Percentiles rank a stretch among this genome's conserved stretches.
Conservation (phyloP, 2,113 vertebrate species). For the Mormoops blainvillei region DNA sequence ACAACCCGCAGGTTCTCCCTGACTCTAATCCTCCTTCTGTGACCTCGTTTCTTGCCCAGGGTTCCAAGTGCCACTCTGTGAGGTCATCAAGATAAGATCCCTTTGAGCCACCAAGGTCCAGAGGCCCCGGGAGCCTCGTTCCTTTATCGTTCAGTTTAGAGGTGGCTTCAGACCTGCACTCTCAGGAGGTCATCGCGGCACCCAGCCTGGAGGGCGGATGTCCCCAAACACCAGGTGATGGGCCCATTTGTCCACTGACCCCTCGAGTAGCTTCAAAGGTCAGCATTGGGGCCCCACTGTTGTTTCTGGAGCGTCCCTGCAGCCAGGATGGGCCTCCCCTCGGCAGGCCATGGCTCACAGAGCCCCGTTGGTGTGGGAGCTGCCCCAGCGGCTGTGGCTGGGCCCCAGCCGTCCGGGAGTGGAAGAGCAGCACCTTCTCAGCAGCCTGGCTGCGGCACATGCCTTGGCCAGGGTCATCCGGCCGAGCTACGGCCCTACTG, state of each 20-base stretch:
- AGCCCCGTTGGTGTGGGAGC: neutral
- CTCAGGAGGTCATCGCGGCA: too few relatives aligned
- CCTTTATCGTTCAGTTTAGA: neutral
- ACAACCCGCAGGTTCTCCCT: too few relatives aligned
- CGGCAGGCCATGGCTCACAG: neutral
- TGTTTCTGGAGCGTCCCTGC: neutral
- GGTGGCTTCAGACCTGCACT: neutral
- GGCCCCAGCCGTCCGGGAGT: neutral
- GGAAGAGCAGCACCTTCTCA: neutral
- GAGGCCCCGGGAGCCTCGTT: neutral
- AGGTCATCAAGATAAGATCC: constrained; percentile 18
- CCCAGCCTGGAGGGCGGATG: fast-evolving
- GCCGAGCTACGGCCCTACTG: constrained; percentile 58
- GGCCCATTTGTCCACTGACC: neutral
- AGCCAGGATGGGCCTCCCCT: neutral
- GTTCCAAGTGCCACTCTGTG: constrained; percentile 39
- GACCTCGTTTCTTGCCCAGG: constrained; percentile 35
- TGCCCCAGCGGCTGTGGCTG: neutral
- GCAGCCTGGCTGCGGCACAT: constrained; percentile 32
- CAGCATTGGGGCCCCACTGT: fast-evolving
- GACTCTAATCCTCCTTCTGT: constrained; percentile 27
- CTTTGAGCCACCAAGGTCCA: neutral
- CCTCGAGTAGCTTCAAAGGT: neutral
- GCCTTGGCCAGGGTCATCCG: constrained; percentile 42
- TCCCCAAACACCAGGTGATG: neutral